Percentiles rank a stretch among this genome's conserved stretches.
Evolutionary conservation across 2,113 vertebrate genomes (phyloP).

Genomic region (Phalacrocorax brasilianus): DNA sequence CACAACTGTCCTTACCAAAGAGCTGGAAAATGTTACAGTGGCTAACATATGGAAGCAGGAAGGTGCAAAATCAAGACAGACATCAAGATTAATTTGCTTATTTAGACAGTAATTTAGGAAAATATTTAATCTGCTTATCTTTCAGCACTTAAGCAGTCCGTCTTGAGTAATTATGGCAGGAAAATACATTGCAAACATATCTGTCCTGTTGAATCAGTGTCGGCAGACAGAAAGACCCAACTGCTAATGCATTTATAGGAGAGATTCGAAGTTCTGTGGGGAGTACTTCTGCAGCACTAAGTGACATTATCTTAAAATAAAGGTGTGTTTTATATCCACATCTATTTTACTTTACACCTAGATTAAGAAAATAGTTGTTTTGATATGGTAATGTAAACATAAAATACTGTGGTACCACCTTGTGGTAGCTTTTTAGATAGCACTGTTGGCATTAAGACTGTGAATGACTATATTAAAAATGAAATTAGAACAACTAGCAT

Average conservation of each 20-base stretch:
- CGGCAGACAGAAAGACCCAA: background rate
- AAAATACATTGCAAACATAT: background rate
- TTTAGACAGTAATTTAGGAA: background rate
- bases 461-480: background rate
- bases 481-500: background rate
- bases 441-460: background rate
- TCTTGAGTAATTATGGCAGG: background rate
- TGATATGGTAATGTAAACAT: background rate
- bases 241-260: background rate
- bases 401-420: slow-evolving; percentile 49
- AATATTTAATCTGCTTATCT: background rate
- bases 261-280: background rate
- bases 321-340: background rate
- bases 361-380: background rate
- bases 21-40: background rate
- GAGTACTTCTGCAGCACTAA: background rate
- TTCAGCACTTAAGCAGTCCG: background rate
- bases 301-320: background rate
- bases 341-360: background rate
- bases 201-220: background rate
- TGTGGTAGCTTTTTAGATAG: slow-evolving; percentile 17
- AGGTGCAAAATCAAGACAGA: background rate
- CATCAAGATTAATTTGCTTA: background rate
- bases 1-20: background rate
- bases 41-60: background rate